phyloP scores from a whole-genome alignment of 2,113 vertebrate genomes.

The Procavia capensis region DNA sequence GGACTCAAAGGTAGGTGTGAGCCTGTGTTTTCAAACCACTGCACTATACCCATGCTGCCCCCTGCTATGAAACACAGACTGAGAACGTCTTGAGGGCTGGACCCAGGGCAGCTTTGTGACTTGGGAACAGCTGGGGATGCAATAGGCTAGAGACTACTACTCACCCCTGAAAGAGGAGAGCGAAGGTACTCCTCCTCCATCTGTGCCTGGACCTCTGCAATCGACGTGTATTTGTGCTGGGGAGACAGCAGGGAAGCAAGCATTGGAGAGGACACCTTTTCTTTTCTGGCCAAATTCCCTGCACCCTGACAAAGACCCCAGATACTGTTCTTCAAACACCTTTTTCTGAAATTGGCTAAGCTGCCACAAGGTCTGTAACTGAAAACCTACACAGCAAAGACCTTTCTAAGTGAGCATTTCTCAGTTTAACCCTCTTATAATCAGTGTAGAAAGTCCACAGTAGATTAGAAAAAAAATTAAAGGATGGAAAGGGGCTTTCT shows the following conservation, averaged over 20 bases:
- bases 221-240: slow-evolving; percentile 97
- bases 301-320: not conserved
- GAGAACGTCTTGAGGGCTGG: not conserved
- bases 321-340: not conserved
- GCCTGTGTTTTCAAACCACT: not conserved
- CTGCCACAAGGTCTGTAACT: not conserved
- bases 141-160: slow-evolving; percentile 50
- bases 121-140: not conserved
- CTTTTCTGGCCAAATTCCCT: not conserved
- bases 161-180: slow-evolving; percentile 96
- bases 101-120: not conserved
- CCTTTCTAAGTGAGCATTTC: not conserved
- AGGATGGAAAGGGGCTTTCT: not conserved
- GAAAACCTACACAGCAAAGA: not conserved
- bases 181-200: slow-evolving; percentile 97
- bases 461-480: not conserved
- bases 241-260: not conserved
- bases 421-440: not conserved
- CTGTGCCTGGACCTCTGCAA: slow-evolving; percentile 95
- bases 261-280: not conserved
- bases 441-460: not conserved
- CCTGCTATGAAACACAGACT: not conserved
- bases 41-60: fast-evolving
- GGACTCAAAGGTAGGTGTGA: not conserved
- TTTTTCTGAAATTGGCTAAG: not conserved